Conservation (phyloP, 2,797 vertebrate species). For the Petrocephalus schoutedeni region DNA sequence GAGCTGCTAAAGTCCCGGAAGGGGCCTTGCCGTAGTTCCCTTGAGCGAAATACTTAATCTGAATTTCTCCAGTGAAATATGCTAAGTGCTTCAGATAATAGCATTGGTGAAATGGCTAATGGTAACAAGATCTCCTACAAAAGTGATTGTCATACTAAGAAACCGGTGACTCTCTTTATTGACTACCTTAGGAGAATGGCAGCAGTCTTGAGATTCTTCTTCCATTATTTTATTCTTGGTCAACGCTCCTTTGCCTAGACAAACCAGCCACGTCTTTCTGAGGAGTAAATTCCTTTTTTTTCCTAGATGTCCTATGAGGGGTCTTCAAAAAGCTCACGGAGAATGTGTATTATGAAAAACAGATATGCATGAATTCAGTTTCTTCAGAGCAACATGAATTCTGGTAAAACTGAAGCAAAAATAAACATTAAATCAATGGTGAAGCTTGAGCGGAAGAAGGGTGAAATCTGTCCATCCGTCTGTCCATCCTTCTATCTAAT, state of each 20-base stretch:
- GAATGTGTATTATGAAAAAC: too few species aligned
- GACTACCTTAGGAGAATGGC: background rate
- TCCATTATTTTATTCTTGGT: background rate
- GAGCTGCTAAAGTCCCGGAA: background rate
- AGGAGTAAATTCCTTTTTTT: conserved; percentile 11
- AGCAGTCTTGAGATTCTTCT: background rate
- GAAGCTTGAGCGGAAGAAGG: too few species aligned
- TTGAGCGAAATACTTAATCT: background rate
- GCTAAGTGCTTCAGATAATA: background rate
- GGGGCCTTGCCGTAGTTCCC: background rate
- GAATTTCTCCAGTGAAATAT: background rate
- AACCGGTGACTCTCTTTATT: background rate
- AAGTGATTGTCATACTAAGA: background rate
- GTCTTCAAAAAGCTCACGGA: too few species aligned
- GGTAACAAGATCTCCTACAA: background rate
- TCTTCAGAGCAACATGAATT: too few species aligned
- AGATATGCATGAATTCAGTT: too few species aligned
- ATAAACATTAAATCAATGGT: too few species aligned
- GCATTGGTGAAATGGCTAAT: background rate
- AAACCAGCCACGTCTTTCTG: background rate
- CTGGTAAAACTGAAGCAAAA: too few species aligned
- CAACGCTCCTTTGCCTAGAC: too few species aligned
- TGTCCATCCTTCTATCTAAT: too few species aligned
- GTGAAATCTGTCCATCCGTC: too few species aligned
- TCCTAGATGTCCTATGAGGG: background rate